These are phyloP conservation scores for Sapajus apella DNA, from an alignment of 2,113 vertebrate genomes.

Conservation along the genomic window DNA sequence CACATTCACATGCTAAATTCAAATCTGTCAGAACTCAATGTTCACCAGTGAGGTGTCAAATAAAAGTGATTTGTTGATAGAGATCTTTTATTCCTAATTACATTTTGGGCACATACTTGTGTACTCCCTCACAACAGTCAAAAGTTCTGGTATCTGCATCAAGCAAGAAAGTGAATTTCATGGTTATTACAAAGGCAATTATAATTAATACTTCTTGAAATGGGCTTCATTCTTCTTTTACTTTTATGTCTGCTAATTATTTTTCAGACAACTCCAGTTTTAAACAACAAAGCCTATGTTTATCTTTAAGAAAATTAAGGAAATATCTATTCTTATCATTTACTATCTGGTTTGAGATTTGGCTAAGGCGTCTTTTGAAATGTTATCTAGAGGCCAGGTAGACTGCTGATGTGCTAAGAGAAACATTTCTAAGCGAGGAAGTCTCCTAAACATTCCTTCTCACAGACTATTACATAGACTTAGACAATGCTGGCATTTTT, in stretches of 20 bases:
- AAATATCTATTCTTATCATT: background rate
- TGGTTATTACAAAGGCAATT: slow-evolving; percentile 60
- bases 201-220: slow-evolving; percentile 70
- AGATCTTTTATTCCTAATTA: background rate
- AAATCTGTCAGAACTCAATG: slow-evolving; percentile 41
- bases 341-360: background rate
- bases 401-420: background rate
- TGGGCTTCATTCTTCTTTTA: slow-evolving; percentile 52
- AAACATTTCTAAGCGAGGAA: slow-evolving; percentile 9
- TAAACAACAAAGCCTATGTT: background rate
- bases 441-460: background rate
- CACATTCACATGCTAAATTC: slow-evolving; percentile 27
- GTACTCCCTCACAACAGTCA: background rate
- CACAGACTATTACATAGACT: background rate
- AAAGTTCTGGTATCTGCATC: slow-evolving; percentile 2
- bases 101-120: background rate
- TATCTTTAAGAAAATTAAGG: background rate
- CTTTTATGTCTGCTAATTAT: slow-evolving; percentile 54
- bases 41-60: slow-evolving; percentile 35
- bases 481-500: background rate
- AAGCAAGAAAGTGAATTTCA: slow-evolving; percentile 30
- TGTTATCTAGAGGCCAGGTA: background rate
- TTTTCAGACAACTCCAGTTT: slow-evolving; percentile 22
- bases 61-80: slow-evolving; percentile 41
- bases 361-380: background rate